Evolutionary conservation across 2,797 vertebrate species (phyloP).

Genomic region (Eidolon dupreanum): DNA sequence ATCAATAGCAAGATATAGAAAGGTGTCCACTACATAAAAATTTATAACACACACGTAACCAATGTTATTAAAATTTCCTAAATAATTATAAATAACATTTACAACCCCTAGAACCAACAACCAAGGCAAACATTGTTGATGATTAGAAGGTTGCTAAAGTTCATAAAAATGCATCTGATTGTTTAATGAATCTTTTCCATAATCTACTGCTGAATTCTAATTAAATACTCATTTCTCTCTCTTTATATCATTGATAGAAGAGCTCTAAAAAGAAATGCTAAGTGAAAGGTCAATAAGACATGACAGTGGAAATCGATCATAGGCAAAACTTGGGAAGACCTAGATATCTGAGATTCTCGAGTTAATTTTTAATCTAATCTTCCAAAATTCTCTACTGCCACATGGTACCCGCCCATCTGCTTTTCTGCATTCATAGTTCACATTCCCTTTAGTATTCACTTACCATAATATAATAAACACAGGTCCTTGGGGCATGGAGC

Average conservation of each 20-base stretch:
- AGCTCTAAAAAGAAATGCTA: constrained; percentile 37
- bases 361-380: constrained; percentile 29
- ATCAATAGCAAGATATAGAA: not conserved
- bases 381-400: not conserved
- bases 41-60: not conserved
- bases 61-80: constrained; percentile 37
- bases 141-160: constrained; percentile 18
- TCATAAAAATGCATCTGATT: not conserved
- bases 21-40: not conserved
- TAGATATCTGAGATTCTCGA: constrained; percentile 8
- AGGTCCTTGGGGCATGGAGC: not conserved
- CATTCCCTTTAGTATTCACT: not conserved
- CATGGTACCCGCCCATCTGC: not conserved
- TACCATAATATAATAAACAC: not conserved
- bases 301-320: constrained; percentile 18
- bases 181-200: not conserved
- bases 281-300: not conserved
- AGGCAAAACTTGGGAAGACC: not conserved
- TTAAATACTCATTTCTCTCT: not conserved
- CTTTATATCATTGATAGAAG: not conserved
- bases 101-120: not conserved
- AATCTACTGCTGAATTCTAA: not conserved
- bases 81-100: constrained; percentile 51
- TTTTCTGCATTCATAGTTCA: not conserved
- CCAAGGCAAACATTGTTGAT: not conserved